Evolutionary conservation across 1,140 invertebrate genomes (phyloP).

Genomic region (Drosophila orosa): DNA sequence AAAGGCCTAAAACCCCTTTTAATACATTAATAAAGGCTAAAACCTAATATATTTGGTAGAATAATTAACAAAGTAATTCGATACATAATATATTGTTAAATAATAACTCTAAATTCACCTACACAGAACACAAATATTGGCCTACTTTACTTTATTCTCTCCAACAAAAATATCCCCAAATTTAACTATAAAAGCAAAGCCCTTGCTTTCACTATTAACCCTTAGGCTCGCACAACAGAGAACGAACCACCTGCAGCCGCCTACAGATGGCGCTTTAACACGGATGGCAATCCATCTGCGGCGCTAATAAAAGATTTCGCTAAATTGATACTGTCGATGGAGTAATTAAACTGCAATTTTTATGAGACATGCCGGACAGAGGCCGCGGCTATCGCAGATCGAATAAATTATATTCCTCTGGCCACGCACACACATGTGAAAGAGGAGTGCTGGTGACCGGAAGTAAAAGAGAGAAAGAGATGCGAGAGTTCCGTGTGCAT

Average conservation of each 20-base stretch:
- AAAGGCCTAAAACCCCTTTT: too few relatives aligned
- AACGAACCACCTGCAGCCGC: conserved; percentile 57
- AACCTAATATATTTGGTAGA: too few relatives aligned
- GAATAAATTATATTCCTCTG: conserved; percentile 81
- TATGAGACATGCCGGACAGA: conserved; percentile 84
- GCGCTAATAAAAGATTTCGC: conserved; percentile 82
- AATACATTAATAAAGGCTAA: too few relatives aligned
- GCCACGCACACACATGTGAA: conserved; percentile 35
- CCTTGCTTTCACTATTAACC: neutral
- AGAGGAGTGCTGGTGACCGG: neutral
- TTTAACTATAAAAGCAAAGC: too few relatives aligned
- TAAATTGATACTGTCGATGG: conserved; percentile 84
- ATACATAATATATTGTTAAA: too few relatives aligned
- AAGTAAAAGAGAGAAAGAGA: conserved; percentile 8
- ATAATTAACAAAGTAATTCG: too few relatives aligned
- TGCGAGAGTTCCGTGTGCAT: conserved; percentile 49
- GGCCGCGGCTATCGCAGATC: conserved; percentile 79
- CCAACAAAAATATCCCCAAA: too few relatives aligned
- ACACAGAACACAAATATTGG: too few relatives aligned
- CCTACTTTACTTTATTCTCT: too few relatives aligned
- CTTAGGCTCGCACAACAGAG: conserved; percentile 8
- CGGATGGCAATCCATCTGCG: conserved; percentile 80
- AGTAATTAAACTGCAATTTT: conserved; percentile 84
- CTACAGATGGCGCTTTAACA: conserved; percentile 81
- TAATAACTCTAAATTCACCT: too few relatives aligned